Evolutionary conservation across 2,888 invertebrate genomes (phyloP), one percentile per base, ranked within the genome.

Genomic region (Nomada lathburiana): DNA sequence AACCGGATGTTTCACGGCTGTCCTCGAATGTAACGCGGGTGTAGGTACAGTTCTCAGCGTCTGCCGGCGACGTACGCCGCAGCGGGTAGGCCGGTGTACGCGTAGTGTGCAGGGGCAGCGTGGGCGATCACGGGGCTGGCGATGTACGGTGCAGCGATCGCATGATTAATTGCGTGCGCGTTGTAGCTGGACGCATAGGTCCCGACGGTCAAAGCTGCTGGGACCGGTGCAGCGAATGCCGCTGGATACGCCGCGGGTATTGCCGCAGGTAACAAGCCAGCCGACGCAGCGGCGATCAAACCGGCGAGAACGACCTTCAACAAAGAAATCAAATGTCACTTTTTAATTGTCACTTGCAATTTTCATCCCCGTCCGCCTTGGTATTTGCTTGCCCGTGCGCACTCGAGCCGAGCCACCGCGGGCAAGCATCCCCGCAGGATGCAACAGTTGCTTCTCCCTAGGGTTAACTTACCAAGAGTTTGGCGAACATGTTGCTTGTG

Each of bases 181-280:
- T 96, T 97, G 94, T 96, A 97, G 18, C 96, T 97, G 88, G 95
- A 96, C 71, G 97, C 97, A 88, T 97, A 97, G 3, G 97, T 97
- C 0, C 97, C 96, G 4, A 97, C 94, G 76, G 95, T 95, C 70
- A 95, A 95, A 4, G 96, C 96, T 18, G 93, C 92, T 44, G 94
- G 92, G 20, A 94, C 89, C 20, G 94, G 94, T 3, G 92, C 91
- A 3, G 92, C 90, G 20, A 91, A 83, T n/a, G 94, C 94, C 11
- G 84, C 77, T 55, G 84, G 69, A 2, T 47, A 47, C 10, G 70
- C 84, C 4, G 78, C 81, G 13, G 82, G 75, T 11, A 79, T 47
- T 2, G 63, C 80, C 13, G 73, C 80, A 18, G 73, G 81, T 5
- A 81, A 13, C 7, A 83, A 13, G 52, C 92, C 90, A 55, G 92